A percentile compares a stretch with the other conserved stretches of the same genome.
These are phyloP conservation scores for Tichodroma muraria DNA, from an alignment of 2,113 vertebrate genomes.

Conservation along the genomic window DNA sequence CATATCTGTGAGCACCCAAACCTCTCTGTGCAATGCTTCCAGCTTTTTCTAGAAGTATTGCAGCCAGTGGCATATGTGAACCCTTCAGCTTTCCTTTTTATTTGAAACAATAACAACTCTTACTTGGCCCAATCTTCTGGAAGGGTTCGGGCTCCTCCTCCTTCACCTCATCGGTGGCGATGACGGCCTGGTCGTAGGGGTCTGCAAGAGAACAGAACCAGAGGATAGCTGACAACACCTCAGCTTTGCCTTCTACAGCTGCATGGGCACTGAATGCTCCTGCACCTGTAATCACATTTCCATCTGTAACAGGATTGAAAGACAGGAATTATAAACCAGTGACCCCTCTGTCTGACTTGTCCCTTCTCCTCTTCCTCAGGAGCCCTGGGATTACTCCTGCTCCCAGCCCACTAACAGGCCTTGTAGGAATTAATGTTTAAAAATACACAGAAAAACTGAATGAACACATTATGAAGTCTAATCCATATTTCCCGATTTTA, in stretches of 20 bases:
- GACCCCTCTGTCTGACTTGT: not conserved
- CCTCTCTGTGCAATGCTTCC: not conserved
- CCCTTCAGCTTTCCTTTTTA: not conserved
- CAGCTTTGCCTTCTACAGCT: not conserved
- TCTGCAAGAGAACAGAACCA: constrained; percentile 75
- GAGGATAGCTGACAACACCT: constrained; percentile 4
- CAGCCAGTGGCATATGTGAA: not conserved
- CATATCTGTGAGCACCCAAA: not conserved
- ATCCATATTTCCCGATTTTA: not conserved
- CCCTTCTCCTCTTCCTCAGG: not conserved
- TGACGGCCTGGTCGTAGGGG: constrained; percentile 91
- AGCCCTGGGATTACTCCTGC: not conserved
- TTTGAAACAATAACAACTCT: constrained; percentile 43
- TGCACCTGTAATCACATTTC: not conserved
- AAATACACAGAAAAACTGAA: not conserved
- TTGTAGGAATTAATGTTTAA: not conserved
- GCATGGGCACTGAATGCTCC: not conserved
- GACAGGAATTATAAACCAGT: not conserved
- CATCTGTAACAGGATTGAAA: not conserved
- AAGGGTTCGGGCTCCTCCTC: constrained; percentile 92
- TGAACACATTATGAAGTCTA: not conserved
- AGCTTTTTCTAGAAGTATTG: not conserved
- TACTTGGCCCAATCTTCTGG: constrained; percentile 99
- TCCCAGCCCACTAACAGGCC: not conserved
- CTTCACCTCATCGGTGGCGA: constrained; percentile 89